phyloP scores from a whole-genome alignment of 2,888 invertebrate species.

The Agonopterix alstromeriana region DNA sequence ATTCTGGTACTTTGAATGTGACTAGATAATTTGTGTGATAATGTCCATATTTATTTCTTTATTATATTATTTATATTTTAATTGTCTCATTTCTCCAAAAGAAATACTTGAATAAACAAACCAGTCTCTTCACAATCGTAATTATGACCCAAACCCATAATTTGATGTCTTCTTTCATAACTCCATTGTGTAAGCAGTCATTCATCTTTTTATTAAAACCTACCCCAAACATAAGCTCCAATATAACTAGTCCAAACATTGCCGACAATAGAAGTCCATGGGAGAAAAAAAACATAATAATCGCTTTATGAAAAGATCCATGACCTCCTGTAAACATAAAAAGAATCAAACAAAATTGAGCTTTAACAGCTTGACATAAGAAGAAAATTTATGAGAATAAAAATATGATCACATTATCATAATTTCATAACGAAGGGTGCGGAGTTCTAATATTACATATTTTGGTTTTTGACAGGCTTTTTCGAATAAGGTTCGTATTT shows the following conservation, averaged over 20 bases:
- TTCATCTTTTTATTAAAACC: conserved; percentile 49
- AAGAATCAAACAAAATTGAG: conserved; percentile 7
- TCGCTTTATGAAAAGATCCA: conserved; percentile 49
- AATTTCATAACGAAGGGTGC: conserved; percentile 67
- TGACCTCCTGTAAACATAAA: conserved; percentile 13
- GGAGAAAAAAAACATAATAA: conserved; percentile 52
- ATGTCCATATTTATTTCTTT: too few species aligned
- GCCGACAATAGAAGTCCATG: conserved; percentile 53
- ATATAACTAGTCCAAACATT: conserved; percentile 42
- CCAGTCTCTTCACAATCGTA: too few species aligned
- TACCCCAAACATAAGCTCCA: conserved; percentile 27
- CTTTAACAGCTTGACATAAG: conserved; percentile 17
- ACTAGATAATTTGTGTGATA: too few species aligned
- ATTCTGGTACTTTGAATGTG: too few species aligned
- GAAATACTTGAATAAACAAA: too few species aligned
- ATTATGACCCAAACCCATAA: conserved; percentile 2
- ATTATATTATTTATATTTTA: too few species aligned
- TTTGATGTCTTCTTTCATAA: conserved; percentile 5
- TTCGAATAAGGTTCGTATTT: conserved; percentile 44
- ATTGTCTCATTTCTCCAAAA: too few species aligned
- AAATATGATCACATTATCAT: conserved; percentile 40
- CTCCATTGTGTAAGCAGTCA: conserved; percentile 19
- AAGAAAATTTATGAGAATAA: background rate
- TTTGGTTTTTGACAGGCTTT: conserved; percentile 54
- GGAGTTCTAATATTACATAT: conserved; percentile 64